Base-by-base conservation (phyloP, 2,797 vertebrate genomes). In the Sebastes goodei region DNA sequence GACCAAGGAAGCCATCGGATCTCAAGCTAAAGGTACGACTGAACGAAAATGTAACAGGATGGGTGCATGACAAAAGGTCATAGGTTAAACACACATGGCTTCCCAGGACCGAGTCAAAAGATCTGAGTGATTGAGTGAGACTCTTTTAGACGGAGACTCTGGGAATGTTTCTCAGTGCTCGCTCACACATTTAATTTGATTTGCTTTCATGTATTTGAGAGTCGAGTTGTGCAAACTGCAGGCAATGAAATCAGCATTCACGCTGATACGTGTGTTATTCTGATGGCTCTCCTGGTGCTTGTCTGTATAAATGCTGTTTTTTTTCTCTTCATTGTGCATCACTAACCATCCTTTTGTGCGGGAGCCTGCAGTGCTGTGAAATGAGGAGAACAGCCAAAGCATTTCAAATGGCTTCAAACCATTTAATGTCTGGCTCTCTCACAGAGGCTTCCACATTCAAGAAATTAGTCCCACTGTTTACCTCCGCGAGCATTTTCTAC, bases 1-100 rank as follows among this genome's bases (percentile, higher is more conserved):
- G 80, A 97, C 91, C 88, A 97, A 91, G 92, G 97, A 97, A 35
- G 91, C 91, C 32, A 97, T 99, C 59, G 91, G 94, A 0, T 95
- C 96, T 0, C 94, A 97, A 88, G 93, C 93, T 0, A 94, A 95
- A 96, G 98, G 98, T 98, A 95, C 15, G 71, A 73, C 30, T 25
- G n/a, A 53, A 77, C 21, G 42, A 62, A 72, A 78, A 59, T 76
- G 56, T 76, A 10, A 64, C 63, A 46, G 52, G 64, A 70, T 15
- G 63, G 82, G 27, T 67, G 42, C 20, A 49, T 63, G 85, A 42
- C 25, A 33, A n/a, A 21, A 86, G 80, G 11, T 88, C 81, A 88
- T 70, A 91, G 91, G 93, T 88, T 85, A 92, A 90, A 90, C 68
- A 66, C 12, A 86, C 82, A 90, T 8, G 33, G 30, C 68, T 70